A percentile compares a stretch with the other conserved stretches of the same genome.
These are phyloP conservation scores for Metaphire vulgaris DNA, from an alignment of 1,140 invertebrate genomes.

Conservation along the genomic window DNA sequence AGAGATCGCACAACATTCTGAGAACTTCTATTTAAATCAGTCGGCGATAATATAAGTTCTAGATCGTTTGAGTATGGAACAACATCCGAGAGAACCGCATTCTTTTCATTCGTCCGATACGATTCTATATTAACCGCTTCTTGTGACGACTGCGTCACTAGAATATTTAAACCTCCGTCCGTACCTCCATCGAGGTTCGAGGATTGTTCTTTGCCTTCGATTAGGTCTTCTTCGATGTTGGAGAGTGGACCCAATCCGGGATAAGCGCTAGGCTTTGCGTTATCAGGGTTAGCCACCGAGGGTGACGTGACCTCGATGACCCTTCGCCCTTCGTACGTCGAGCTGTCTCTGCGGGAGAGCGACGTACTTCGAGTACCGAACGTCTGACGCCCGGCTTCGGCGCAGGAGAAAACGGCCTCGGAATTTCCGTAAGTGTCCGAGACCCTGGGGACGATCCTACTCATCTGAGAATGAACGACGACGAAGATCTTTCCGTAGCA, in stretches of 20 bases:
- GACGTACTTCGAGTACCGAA: not conserved
- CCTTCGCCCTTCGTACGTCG: not conserved
- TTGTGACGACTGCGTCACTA: not conserved
- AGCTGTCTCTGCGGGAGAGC: not conserved
- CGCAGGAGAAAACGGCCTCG: not conserved
- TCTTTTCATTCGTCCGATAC: too few relatives aligned
- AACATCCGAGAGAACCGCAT: not conserved
- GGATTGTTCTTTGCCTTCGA: not conserved
- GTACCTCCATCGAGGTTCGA: not conserved
- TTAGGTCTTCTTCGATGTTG: not conserved
- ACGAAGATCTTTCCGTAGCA: slow-evolving; percentile 19
- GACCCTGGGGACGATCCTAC: not conserved
- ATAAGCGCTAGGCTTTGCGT: too few relatives aligned
- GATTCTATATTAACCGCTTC: not conserved
- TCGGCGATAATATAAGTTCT: not conserved
- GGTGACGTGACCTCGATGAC: not conserved
- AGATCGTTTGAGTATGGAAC: not conserved
- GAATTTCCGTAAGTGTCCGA: not conserved
- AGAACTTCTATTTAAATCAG: not conserved
- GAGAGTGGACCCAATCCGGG: not conserved
- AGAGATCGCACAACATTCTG: too few relatives aligned
- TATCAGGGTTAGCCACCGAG: too few relatives aligned
- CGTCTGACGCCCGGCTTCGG: not conserved
- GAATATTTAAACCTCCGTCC: too few relatives aligned
- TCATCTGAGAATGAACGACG: slow-evolving; percentile 25